Conservation (phyloP, 1,140 invertebrate genomes). For the Calephelis nemesis region DNA sequence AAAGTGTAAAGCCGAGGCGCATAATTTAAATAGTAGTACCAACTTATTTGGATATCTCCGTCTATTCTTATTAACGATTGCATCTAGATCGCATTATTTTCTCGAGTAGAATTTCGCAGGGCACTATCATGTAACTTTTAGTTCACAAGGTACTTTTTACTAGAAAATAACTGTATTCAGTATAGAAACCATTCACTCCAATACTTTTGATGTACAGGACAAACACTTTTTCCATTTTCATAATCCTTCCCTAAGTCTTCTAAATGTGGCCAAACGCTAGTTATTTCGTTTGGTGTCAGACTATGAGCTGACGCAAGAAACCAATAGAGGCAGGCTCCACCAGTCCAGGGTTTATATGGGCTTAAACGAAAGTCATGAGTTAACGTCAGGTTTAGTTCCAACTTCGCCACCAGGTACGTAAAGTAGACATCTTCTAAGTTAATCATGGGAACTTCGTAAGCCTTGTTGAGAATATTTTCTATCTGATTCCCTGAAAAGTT, state of each 20-base stretch:
- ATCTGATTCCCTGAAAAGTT: conserved; percentile 52
- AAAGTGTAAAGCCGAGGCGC: too few species aligned
- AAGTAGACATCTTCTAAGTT: conserved; percentile 69
- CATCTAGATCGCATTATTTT: background rate
- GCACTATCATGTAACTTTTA: background rate
- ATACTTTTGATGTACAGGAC: conserved; percentile 34
- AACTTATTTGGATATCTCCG: background rate
- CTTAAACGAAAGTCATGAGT: conserved; percentile 54
- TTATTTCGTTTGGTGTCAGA: conserved; percentile 43
- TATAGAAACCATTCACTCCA: conserved; percentile 43
- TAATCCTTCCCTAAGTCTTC: conserved; percentile 27
- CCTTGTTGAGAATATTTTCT: conserved; percentile 35
- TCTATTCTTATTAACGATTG: background rate
- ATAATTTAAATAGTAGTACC: too few species aligned
- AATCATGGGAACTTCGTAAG: conserved; percentile 45
- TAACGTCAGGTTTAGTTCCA: conserved; percentile 35
- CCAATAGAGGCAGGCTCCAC: conserved; percentile 42
- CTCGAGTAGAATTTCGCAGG: background rate
- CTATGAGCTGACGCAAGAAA: conserved; percentile 48
- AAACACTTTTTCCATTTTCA: conserved; percentile 28
- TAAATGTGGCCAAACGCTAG: conserved; percentile 36
- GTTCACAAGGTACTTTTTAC: background rate
- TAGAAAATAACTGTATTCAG: conserved; percentile 22
- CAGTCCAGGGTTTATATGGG: conserved; percentile 50
- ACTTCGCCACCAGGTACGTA: conserved; percentile 54